Evolutionary conservation across 64 coral and sea anemone species (phyloP), one percentile per base, ranked within the genome.

Genomic region (Stichodactyla helianthus): DNA sequence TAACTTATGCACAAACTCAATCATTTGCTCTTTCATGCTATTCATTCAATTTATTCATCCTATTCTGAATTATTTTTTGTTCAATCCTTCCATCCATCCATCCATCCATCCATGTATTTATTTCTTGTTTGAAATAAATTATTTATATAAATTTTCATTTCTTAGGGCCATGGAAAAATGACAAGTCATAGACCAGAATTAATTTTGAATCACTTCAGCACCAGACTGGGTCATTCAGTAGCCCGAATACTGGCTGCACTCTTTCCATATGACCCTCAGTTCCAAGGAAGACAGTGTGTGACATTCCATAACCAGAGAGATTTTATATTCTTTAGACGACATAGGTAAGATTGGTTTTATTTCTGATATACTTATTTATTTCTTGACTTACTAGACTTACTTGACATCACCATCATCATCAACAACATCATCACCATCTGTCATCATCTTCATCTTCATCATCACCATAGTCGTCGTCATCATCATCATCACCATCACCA

Each of bases 261-360:
- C 6, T 98, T 94, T 57, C 96, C 96, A 6, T 71, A 98, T 68
- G 93, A 98, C 78, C 96, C 96, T 6, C 96, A 98, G 68, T 98
- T 98, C 77, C 82, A 94, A 87, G 96, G 96, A 27, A 92, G 96
- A 88, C 96, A 94, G 15, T 98, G 96, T 64, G 93, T 92, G 6
- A 98, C 96, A 1, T 98, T 98, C 55, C 96, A 98, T 54, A 98
- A 98, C 64, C 96, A 98, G 59, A 84, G 96, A 52, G 96, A 98
- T 82, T 98, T 91, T 63, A 91, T 98, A 85, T 98, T 98, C 82
- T 98, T 98, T 55, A 92, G 96, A 88, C 84, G 85, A 50, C 96
- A 98, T 71, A 94, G 96, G 96, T 98, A 87, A 27, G 26, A 13
- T 10, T 11, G 8, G 27, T 12, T 27, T 9, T 26, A 10, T n/a